Conservation (phyloP, 2,113 vertebrate species). For the Lophura nycthemera region DNA sequence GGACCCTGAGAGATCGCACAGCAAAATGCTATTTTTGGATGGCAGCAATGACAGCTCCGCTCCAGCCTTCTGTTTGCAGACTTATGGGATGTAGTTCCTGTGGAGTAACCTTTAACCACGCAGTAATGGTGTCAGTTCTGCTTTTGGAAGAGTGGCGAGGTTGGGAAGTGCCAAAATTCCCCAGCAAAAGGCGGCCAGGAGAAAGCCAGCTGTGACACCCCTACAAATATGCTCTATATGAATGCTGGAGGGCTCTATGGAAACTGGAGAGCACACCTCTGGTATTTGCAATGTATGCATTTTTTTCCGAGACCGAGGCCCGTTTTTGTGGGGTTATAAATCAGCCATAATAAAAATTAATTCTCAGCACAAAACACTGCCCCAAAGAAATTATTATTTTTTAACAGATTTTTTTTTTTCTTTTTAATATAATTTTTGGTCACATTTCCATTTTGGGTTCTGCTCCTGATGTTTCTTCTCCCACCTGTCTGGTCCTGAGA, state of each 20-base stretch:
- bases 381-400: not conserved
- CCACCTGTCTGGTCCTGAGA: not conserved
- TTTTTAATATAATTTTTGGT: not conserved
- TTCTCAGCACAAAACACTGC: not conserved
- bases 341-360: not conserved
- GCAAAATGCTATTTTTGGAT: not conserved
- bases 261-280: not conserved
- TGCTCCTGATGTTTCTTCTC: not conserved
- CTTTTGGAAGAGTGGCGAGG: not conserved
- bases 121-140: not conserved
- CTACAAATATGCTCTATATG: not conserved
- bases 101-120: not conserved
- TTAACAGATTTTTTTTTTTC: too few species aligned
- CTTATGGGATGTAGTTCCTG: not conserved
- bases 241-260: conserved; percentile 1
- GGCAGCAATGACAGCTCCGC: not conserved
- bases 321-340: not conserved
- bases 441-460: not conserved
- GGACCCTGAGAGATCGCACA: not conserved
- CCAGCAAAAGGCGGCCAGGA: not conserved
- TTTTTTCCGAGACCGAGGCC: not conserved
- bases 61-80: not conserved
- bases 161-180: not conserved
- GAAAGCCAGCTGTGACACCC: not conserved
- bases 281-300: not conserved